Conservation (phyloP, 2,888 invertebrate species). For the Magallana nippona region DNA sequence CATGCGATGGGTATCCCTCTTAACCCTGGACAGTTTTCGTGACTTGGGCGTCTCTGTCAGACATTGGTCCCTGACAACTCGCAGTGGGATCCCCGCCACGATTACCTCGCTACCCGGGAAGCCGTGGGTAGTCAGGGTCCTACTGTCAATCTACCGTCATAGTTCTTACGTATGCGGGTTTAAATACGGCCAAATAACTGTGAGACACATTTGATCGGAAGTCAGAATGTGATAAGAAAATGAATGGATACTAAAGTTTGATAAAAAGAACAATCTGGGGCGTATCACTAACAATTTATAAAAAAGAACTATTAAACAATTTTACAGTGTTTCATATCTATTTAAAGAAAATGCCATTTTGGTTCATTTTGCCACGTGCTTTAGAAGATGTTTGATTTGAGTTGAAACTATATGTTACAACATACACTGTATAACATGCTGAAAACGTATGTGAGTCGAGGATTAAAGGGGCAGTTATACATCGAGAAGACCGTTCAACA, state of each 20-base stretch:
- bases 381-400: too few relatives aligned
- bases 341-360: too few relatives aligned
- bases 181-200: not conserved
- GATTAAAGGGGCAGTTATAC: too few relatives aligned
- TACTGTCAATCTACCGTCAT: not conserved
- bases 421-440: too few relatives aligned
- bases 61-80: not conserved
- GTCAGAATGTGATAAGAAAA: slow-evolving; percentile 20
- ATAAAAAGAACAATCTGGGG: not conserved
- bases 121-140: not conserved
- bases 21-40: not conserved
- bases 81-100: not conserved
- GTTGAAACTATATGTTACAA: too few relatives aligned
- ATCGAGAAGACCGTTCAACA: too few relatives aligned
- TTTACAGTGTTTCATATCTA: too few relatives aligned
- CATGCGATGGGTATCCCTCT: not conserved
- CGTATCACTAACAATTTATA: not conserved
- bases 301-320: too few relatives aligned
- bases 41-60: not conserved
- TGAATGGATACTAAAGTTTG: not conserved
- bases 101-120: not conserved
- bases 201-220: slow-evolving; percentile 7
- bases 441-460: too few relatives aligned
- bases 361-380: too few relatives aligned
- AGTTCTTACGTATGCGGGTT: not conserved